Evolutionary conservation across 1,140 invertebrate species (phyloP).

Genomic region (Venturia canescens): DNA sequence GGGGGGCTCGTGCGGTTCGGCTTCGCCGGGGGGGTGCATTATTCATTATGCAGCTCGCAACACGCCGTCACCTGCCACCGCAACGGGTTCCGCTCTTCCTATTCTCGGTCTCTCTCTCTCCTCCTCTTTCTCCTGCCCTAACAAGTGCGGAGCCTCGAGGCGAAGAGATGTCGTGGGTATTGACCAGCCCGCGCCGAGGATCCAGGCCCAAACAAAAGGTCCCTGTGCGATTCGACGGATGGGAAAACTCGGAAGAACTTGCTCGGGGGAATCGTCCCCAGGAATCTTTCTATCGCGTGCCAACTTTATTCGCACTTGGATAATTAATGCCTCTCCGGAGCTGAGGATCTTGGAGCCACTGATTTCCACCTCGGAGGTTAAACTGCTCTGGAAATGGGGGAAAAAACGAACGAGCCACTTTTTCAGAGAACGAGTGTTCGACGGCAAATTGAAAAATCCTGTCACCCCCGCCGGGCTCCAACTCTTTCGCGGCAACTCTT

Average conservation of each 20-base stretch:
- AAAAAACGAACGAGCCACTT: too few species aligned
- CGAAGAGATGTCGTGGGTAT: constrained; percentile 26
- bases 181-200: constrained; percentile 5
- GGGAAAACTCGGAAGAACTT: too few species aligned
- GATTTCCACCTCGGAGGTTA: too few species aligned
- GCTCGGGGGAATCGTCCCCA: too few species aligned
- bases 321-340: too few species aligned
- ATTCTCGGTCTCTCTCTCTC: constrained; percentile 18
- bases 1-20: constrained; percentile 70
- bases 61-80: constrained; percentile 72
- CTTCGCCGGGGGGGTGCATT: constrained; percentile 68
- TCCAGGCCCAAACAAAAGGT: background rate
- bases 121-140: constrained; percentile 36
- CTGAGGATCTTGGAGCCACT: too few species aligned
- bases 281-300: too few species aligned
- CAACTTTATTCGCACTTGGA: too few species aligned
- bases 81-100: constrained; percentile 53
- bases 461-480: background rate
- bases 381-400: too few species aligned
- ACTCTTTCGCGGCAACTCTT: too few species aligned
- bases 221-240: too few species aligned
- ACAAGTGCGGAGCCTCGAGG: background rate
- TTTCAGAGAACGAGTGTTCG: background rate
- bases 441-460: background rate
- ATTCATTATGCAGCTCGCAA: constrained; percentile 75